Base-by-base conservation (phyloP, 2,113 vertebrate genomes). In the Heterochromis multidens region DNA sequence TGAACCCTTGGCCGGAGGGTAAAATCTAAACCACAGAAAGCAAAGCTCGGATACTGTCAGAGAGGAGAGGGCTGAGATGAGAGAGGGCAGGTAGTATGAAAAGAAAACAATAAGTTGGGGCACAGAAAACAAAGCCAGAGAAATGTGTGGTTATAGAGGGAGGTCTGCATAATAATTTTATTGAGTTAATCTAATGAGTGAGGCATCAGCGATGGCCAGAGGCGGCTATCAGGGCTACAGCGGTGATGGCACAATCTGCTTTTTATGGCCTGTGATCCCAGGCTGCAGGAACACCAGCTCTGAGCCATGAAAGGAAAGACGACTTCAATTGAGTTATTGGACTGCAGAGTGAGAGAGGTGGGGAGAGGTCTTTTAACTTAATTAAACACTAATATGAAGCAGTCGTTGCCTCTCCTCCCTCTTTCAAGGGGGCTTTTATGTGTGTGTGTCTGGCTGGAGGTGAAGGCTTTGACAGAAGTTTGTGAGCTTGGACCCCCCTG, bases 381-480 rank as follows among this genome's bases (percentile, higher is more conserved):
- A 96, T 96, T 96, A 95, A 93, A 95, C 72, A 80, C 94, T 96
- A 96, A 96, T 95, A 92, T 65, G 89, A 96, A 96, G 95, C 96
- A 96, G 96, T 95, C 94, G 81, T 83, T 40, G 82, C 89, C 76
- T 77, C 85, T 78, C 52, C 81, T 14, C 82, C 89, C 88, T 88
- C 92, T 93, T 91, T 65, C 25, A 25, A 54, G 46, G 37, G 72
- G 60, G 58, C 52, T 84, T 87, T 83, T 31, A 76, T 84, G 63
- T 40, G 81, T 86, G 86, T 85, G 65, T 33, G 82, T 82, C 61
- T 87, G 82, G 59, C 57, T 83, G 80, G 37, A 79, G 80, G 65
- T 67, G 60, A 72, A 79, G 57, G 60, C 82, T 87, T 74, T 72
- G 83, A 83, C 84, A 76, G 46, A 46, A 5, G 70, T 83, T 90